A percentile compares a stretch with the other conserved stretches of the same genome.
phyloP scores from a whole-genome alignment of 2,113 vertebrate genomes.

The Etia nguti region DNA sequence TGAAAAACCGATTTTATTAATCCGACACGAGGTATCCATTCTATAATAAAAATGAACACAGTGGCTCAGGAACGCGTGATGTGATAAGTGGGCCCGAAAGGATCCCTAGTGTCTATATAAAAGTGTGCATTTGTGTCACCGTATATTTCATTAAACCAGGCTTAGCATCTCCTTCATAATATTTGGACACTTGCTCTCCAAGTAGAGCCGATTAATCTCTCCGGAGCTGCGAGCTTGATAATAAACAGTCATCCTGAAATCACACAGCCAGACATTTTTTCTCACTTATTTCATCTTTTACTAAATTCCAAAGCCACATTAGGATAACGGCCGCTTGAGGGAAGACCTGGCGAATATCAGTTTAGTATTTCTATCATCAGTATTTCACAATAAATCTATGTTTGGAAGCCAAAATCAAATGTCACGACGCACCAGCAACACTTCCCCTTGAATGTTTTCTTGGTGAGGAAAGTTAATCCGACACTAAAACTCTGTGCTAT shows the following conservation, averaged over 20 bases:
- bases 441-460: background rate
- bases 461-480: background rate
- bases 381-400: conserved; percentile 24
- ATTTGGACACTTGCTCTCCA: conserved; percentile 61
- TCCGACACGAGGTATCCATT: background rate
- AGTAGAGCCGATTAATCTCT: conserved; percentile 44
- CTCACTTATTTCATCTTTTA: conserved; percentile 18
- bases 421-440: background rate
- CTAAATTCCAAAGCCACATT: conserved; percentile 22
- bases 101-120: conserved; percentile 6
- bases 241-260: conserved; percentile 48
- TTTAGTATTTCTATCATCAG: conserved; percentile 1
- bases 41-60: background rate
- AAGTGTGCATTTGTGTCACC: background rate
- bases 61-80: background rate
- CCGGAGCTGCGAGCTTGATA: conserved; percentile 16
- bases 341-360: conserved; percentile 20
- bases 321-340: background rate
- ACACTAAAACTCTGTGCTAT: background rate
- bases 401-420: conserved; percentile 1
- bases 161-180: conserved; percentile 47
- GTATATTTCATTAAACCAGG: conserved; percentile 40
- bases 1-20: background rate
- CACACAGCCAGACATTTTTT: conserved; percentile 21
- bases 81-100: background rate